Evolutionary conservation across 2,113 vertebrate species (phyloP), one percentile per base, ranked within the genome.

Genomic region (Triplophysa rosa): DNA sequence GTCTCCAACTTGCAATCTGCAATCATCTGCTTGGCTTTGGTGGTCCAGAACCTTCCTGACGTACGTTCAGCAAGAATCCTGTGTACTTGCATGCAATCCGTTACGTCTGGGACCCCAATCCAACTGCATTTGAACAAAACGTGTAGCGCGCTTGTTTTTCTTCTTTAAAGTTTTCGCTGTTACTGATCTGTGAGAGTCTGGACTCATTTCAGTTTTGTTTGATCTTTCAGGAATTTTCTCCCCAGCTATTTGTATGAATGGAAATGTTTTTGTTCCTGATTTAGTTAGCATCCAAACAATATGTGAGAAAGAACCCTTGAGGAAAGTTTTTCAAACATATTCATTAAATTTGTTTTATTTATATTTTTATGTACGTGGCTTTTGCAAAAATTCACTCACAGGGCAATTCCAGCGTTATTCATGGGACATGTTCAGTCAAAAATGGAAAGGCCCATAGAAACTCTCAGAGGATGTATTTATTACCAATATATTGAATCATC

Each of bases 201-300:
- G 74, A 61, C 49, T 68, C 37, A 23, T 71, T 78, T 81, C 54
- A 67, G 45, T 49, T 26, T 52, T 70, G 47, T 79, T 59, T 77
- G 73, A 49, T 80, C 45, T 33, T 68, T 70, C 63, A 29, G 67
- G 61, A 77, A 80, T 73, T 47, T 77, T 68, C 66, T 56, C 67
- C 58, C 3, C 29, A 16, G 26, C 33, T 49, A 68, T 54, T 77
- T 33, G 73, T 33, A 67, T 26, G 29, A 78, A 78, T 78, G 72
- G 49, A 63, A 59, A 59, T 14, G 14, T 72, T 63, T 33, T 54
- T 37, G 10, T 33, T 21, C 29, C 45, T 42, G 29, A 26, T 37
- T 71, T 67, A 54, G 47, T 78, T 80, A 80, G 69, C 72, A 83
- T 45, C 21, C 40, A 80, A 70, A 54, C 78, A 23, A 11, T 26